Evolutionary conservation across 2,797 vertebrate species (phyloP), one percentile per base, ranked within the genome.

Genomic region (Amniataba percoides): DNA sequence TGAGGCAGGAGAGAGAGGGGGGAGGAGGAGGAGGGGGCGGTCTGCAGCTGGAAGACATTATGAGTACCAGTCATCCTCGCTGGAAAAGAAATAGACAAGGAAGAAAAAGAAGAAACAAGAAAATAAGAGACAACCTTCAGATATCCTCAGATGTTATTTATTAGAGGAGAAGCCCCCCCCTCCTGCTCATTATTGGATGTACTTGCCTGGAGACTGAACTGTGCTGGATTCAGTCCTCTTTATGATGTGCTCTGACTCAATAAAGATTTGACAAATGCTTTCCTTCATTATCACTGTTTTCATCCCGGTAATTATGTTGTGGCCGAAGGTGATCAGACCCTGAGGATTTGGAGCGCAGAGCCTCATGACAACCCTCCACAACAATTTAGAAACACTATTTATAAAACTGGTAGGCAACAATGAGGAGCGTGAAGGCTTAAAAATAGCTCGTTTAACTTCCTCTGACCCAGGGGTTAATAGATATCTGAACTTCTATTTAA

Each of bases 21-120:
- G 27, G 27, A 27, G 21, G 14, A 8, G 19, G 11, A 0, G 34
- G 34, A 34, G 36, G 39, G 18, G 62, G 65, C 15, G 14, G 55
- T 23, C 48, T 71, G 64, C 94, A 98, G 95, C 96, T 97, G 96
- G 93, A 93, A 92, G 90, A 96, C 95, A 97, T 97, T 97, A 97
- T 81, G 87, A 95, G 91, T 95, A 96, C 94, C 93, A 96, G 94
- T 95, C 95, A 95, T 95, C 94, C 92, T 93, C 89, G 83, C 85
- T 97, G 95, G 95, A 97, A 95, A 95, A 94, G 95, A 94, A 96
- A 95, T 94, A 95, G 83, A 91, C 74, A 70, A 85, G 85, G 81
- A 89, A 89, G 87, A 87, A 84, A 84, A 72, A 86, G 86, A 78
- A 88, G 86, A 84, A 91, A 87, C 83, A 86, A 73, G 80, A 91